Evolutionary conservation across 2,113 vertebrate species (phyloP), one percentile per base, ranked within the genome.

Genomic region (Epinephelus moara): DNA sequence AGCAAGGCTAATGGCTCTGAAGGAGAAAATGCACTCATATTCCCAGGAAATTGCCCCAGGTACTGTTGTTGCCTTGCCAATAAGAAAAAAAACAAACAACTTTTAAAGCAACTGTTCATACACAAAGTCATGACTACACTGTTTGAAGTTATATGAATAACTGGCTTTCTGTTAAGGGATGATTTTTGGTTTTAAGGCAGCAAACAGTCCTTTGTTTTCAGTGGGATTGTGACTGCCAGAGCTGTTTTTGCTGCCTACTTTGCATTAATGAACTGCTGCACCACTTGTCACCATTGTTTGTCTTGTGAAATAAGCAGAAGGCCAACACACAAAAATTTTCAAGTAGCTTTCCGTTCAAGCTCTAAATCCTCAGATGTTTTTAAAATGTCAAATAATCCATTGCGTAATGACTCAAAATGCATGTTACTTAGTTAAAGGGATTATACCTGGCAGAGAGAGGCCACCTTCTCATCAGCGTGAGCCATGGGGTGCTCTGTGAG

Each of bases 401-500:
- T 40, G 25, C 6, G 4, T 0, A 10, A 64, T 47, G 12, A 37
- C 25, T 60, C 13, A 53, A 70, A 79, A 53, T 73, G 45, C 4
- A 60, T 14, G 4, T 55, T 33, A 64, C 25, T 23, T 0, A 42
- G 25, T 56, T 6, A 12, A 61, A 27, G 9, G 10, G 45, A 52
- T 57, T n/a, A 85, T 93, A 99, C 98, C 63, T 97, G 97, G 90
- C 98, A 99, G 21, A 99, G 96, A 6, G 97, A 96, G 0, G 96
- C 94, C 0, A 98, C 96, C 90, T 98, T 99, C 90, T 99, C 97
- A 0, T 99, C 97, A 0, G 96, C 96, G 0, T 92, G 96, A 0
- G 98, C 96, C 98, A 99, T 99, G 0, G 97, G 96, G 49, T 99
- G 98, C 73, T 98, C 95, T 0, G 95, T 97, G 92, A 99, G 98